Conservation (phyloP, 2,113 vertebrate genomes). For the Onychostoma macrolepis region DNA sequence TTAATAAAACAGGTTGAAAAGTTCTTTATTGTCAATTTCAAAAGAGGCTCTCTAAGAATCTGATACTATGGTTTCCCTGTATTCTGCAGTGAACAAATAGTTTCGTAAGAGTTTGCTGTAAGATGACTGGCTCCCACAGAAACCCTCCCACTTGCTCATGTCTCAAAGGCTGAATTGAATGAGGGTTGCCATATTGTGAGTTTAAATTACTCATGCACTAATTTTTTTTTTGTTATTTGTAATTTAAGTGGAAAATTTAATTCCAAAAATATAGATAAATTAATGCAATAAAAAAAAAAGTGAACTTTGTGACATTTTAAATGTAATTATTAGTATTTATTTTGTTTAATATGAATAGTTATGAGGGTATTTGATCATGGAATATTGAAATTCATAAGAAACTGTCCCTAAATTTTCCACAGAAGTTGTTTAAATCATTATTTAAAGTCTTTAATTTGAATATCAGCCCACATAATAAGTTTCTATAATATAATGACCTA, state of each 20-base stretch:
- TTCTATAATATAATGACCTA: neutral
- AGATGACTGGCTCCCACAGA: conserved; percentile 8
- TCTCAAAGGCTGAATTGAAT: conserved; percentile 36
- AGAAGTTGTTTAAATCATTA: neutral
- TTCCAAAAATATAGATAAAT: neutral
- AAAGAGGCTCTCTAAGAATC: neutral
- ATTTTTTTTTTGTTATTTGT: neutral
- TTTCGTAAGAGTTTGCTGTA: conserved; percentile 7
- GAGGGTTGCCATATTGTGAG: conserved; percentile 22
- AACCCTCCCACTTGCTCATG: conserved; percentile 1
- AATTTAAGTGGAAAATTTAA: neutral
- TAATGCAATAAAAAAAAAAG: too few relatives aligned
- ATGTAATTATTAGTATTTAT: neutral
- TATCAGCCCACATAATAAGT: neutral
- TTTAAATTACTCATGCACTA: neutral
- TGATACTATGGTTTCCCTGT: neutral
- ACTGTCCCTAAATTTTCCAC: neutral
- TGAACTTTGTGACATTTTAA: neutral
- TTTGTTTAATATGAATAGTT: neutral
- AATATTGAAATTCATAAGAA: neutral
- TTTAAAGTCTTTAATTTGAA: neutral
- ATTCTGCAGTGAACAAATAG: conserved; percentile 14
- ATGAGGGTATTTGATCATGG: neutral
- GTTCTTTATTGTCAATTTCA: neutral
- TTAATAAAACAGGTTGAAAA: neutral